phyloP scores from a whole-genome alignment of 2,797 vertebrate species.

The Peromyscus aztecus region DNA sequence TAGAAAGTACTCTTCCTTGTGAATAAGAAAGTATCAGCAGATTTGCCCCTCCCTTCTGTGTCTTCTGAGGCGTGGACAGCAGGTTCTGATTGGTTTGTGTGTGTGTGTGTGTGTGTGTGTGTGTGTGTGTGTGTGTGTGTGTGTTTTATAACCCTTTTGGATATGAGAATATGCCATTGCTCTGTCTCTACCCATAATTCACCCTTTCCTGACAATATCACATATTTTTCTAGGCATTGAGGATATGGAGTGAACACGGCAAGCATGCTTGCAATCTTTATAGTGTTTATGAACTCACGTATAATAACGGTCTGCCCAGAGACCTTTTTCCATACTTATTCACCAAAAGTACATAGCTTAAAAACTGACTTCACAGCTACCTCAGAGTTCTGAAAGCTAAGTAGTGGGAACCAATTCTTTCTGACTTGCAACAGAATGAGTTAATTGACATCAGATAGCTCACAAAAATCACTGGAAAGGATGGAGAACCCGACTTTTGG shows the following conservation, averaged over 20 bases:
- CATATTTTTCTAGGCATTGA: conserved; percentile 12
- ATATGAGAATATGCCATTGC: not conserved
- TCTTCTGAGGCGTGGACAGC: not conserved
- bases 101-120: too few relatives aligned
- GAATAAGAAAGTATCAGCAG: not conserved
- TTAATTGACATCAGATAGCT: not conserved
- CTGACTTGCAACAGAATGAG: not conserved
- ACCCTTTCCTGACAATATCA: conserved; percentile 7
- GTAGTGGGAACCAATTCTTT: not conserved
- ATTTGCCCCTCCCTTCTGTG: not conserved
- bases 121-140: too few relatives aligned
- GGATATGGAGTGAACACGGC: not conserved
- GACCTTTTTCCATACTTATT: conserved; percentile 21
- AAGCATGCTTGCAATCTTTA: not conserved
- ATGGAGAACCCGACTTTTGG: not conserved
- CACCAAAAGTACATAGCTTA: not conserved
- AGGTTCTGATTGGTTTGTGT: not conserved
- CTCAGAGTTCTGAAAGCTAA: not conserved
- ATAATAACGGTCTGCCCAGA: not conserved
- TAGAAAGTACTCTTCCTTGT: not conserved
- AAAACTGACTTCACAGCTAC: not conserved
- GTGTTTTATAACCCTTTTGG: not conserved
- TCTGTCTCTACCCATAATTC: not conserved
- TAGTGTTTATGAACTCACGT: conserved; percentile 16
- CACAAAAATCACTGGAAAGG: not conserved